Evolutionary conservation across 1,140 invertebrate genomes (phyloP), one percentile per base, ranked within the genome.

Genomic region (Leptinotarsa defecta): DNA sequence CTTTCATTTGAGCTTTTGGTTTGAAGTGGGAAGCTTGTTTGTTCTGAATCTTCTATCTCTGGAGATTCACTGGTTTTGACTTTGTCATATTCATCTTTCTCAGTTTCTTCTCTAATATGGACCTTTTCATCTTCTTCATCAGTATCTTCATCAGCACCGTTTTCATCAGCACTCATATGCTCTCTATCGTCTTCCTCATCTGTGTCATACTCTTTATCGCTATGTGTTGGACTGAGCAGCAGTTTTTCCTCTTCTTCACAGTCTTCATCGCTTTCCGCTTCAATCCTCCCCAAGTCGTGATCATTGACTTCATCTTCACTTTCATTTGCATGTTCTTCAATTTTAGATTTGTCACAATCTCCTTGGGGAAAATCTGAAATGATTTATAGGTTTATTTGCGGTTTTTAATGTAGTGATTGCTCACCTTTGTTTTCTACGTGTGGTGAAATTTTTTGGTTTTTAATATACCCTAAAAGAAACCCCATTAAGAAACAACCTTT

Each of bases 161-260:
- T 70, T 62, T 72, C 70, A 62, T 72, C 70, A 13, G 27, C 70
- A 62, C 57, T 72, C 17, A 48, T 22, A 52, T 17, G 15, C 4
- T 70, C 43, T 70, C 48, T 52, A 34, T 72, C 70, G 6, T 61
- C 52, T 62, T 61, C 24, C 62, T 72, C 57, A 22, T 62, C 24
- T 27, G 20, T 62, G 19, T 72, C 57, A 62, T 48, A 72, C 15
- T 72, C 69, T 43, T 69, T 43, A 57, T 71, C 69, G 48, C 69
- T 71, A n/a, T 71, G 69, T 27, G 69, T 48, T 13, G 69, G 69
- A 57, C 69, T 71, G 1, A 71, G 48, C 49, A 71, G 4, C 3
- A 71, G 69, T 71, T 71, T 48, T 71, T 71, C 48, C 49, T 71
- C 49, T 52, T 71, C 69, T 34, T 71, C 69, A n/a, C 48, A 52